Evolutionary conservation across 1,140 invertebrate genomes (phyloP).

Genomic region (Aphis gossypii): DNA sequence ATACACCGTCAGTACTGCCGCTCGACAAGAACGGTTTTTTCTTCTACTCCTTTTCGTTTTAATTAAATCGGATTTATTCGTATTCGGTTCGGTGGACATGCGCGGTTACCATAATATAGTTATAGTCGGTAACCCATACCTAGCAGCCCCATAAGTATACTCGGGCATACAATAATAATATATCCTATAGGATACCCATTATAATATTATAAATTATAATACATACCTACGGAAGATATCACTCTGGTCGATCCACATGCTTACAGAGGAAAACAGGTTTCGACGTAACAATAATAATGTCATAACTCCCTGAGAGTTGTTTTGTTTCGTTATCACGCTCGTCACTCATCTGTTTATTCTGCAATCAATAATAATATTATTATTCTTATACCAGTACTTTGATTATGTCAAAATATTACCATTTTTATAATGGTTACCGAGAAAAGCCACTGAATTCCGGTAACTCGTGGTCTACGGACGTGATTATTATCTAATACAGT

Average conservation of each 20-base stretch:
- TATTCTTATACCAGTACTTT: background rate
- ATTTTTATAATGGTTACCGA: background rate
- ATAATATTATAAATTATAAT: background rate
- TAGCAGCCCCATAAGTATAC: background rate
- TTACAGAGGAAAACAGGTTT: background rate
- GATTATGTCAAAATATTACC: background rate
- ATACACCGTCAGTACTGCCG: background rate
- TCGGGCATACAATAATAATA: background rate
- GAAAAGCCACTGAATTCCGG: background rate
- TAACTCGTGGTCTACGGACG: background rate
- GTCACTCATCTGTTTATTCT: background rate
- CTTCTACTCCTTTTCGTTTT: background rate
- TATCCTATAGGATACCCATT: background rate
- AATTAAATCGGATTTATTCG: slow-evolving; percentile 45
- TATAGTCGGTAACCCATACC: background rate
- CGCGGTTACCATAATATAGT: background rate
- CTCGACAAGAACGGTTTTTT: background rate
- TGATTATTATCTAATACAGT: background rate
- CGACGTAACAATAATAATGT: background rate
- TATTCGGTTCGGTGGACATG: slow-evolving; percentile 3
- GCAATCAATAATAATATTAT: background rate
- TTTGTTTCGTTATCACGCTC: background rate
- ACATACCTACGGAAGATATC: background rate
- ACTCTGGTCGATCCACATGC: background rate
- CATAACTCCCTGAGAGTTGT: background rate